A percentile compares a stretch with the other conserved stretches of the same genome.
phyloP scores from a whole-genome alignment of 1,140 invertebrate genomes.

The Hestina assimilis region DNA sequence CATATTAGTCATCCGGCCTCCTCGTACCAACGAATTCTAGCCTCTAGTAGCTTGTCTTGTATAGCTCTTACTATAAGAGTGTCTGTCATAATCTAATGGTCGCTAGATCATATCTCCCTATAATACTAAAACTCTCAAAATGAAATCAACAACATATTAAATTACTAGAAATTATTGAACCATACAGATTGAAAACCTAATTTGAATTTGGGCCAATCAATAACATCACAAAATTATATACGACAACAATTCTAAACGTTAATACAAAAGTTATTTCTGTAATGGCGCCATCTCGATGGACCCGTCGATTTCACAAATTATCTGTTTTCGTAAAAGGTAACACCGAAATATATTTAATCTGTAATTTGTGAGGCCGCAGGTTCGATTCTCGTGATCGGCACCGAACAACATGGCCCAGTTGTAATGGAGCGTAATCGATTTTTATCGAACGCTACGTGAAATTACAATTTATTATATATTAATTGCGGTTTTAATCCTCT shows the following conservation, averaged over 20 bases:
- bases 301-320: conserved; percentile 25
- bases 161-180: no score
- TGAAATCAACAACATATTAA: no score
- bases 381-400: conserved; percentile 33
- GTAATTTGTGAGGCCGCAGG: conserved; percentile 41
- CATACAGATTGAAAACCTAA: no score
- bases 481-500: neutral
- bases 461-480: conserved; percentile 31
- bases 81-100: no score
- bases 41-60: no score
- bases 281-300: neutral
- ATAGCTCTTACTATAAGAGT: no score
- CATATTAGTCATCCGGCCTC: no score
- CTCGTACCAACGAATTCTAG: no score
- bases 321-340: conserved; percentile 24
- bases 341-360: conserved; percentile 19
- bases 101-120: no score
- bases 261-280: neutral
- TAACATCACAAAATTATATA: neutral
- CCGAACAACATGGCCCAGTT: conserved; percentile 32
- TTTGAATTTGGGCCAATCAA: no score
- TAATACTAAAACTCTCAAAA: no score
- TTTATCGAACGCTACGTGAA: conserved; percentile 25
- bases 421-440: conserved; percentile 39
- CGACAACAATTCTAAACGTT: neutral